These are phyloP conservation scores for Drosophila niveifrons DNA, from an alignment of 2,888 invertebrate genomes.

Conservation along the genomic window DNA sequence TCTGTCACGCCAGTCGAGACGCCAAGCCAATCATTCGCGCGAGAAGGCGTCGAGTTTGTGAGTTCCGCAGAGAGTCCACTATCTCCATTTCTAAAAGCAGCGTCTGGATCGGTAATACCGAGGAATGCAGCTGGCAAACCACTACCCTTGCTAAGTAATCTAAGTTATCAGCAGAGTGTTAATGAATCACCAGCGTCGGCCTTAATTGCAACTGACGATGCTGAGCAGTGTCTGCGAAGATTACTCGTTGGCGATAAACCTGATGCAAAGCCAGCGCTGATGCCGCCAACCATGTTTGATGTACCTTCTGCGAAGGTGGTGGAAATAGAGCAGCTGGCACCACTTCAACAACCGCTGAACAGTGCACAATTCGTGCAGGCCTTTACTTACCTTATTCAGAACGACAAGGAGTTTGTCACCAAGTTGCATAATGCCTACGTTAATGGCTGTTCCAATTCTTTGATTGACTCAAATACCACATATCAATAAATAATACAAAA, in stretches of 20 bases:
- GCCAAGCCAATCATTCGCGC: constrained; percentile 25
- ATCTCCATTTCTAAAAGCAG: constrained; percentile 57
- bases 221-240: constrained; percentile 63
- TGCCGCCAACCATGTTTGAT: constrained; percentile 95
- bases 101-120: constrained; percentile 24
- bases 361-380: constrained; percentile 96
- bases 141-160: constrained; percentile 77
- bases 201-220: constrained; percentile 58
- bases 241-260: constrained; percentile 63
- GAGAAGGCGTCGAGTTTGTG: constrained; percentile 30
- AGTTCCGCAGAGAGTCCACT: constrained; percentile 39
- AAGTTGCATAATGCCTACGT: constrained; percentile 97
- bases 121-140: constrained; percentile 35
- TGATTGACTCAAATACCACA: constrained; percentile 70
- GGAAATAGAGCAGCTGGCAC: constrained; percentile 75
- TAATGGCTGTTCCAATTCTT: constrained; percentile 88
- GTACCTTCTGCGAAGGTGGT: constrained; percentile 84
- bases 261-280: constrained; percentile 90
- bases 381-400: constrained; percentile 93
- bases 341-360: constrained; percentile 89
- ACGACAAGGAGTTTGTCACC: constrained; percentile 94
- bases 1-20: constrained; percentile 88
- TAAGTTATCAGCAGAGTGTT: constrained; percentile 58
- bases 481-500: constrained; percentile 67
- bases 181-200: constrained; percentile 59